A percentile compares a stretch with the other conserved stretches of the same genome.
Evolutionary conservation across 2,888 invertebrate species (phyloP).

Genomic region (Leptopilina drosophilae): DNA sequence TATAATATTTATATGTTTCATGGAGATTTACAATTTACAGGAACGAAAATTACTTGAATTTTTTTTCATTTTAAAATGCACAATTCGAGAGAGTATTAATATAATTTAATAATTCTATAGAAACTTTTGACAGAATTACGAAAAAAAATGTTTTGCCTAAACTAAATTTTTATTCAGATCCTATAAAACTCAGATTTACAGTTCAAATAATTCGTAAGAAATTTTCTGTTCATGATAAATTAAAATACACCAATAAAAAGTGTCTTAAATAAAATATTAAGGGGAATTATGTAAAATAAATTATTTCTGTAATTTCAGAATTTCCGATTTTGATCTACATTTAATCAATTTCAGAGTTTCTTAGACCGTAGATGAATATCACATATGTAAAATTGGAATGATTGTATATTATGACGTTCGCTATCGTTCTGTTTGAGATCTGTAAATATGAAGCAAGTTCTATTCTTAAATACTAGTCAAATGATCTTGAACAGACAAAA

Average conservation of each 20-base stretch:
- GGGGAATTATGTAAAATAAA: background rate
- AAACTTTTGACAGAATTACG: too few species aligned
- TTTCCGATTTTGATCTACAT: background rate
- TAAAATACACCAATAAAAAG: too few species aligned
- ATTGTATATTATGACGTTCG: slow-evolving; percentile 21
- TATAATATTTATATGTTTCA: background rate
- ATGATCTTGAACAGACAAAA: slow-evolving; percentile 10
- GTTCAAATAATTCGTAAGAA: too few species aligned
- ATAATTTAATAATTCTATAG: too few species aligned
- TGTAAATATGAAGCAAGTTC: background rate
- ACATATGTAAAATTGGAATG: slow-evolving; percentile 21
- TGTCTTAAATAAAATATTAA: too few species aligned
- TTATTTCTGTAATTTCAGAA: background rate
- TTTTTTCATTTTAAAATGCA: too few species aligned
- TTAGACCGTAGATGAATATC: slow-evolving; percentile 20
- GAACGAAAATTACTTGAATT: too few species aligned
- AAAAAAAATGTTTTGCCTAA: background rate
- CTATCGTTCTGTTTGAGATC: slow-evolving; percentile 15
- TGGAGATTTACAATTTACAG: too few species aligned
- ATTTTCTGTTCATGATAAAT: too few species aligned
- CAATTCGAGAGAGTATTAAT: too few species aligned
- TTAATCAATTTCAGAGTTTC: slow-evolving; percentile 5
- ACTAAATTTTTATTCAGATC: background rate
- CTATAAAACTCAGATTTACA: background rate
- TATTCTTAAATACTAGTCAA: slow-evolving; percentile 48